phyloP scores from a whole-genome alignment of 1,140 invertebrate genomes.

The Pseudomyrmex dendroicus region DNA sequence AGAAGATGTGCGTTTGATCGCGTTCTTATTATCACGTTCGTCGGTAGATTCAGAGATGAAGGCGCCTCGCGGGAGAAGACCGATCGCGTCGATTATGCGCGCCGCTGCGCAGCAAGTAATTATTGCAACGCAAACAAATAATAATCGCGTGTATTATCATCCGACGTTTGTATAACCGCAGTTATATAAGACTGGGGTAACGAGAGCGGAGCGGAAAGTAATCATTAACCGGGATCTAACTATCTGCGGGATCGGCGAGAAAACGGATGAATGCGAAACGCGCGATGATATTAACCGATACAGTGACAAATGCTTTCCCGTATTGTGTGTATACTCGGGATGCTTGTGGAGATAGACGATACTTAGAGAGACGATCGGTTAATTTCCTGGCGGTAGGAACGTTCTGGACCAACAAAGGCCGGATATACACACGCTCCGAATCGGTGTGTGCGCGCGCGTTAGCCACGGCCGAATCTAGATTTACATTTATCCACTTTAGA shows the following conservation, averaged over 20 bases:
- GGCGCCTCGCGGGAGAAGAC: neutral
- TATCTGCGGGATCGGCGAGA: neutral
- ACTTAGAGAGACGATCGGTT: conserved; percentile 10
- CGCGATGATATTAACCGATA: neutral
- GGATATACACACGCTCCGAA: neutral
- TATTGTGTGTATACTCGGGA: neutral
- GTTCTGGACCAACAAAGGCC: conserved; percentile 21
- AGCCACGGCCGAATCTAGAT: conserved; percentile 53
- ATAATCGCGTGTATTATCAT: conserved; percentile 11
- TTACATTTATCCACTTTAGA: conserved; percentile 59
- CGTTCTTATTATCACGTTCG: neutral
- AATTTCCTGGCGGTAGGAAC: conserved; percentile 17
- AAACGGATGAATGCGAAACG: conserved; percentile 15
- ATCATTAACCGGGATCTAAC: conserved; percentile 19
- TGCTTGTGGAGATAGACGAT: neutral
- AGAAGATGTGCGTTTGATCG: too few species aligned
- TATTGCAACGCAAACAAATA: conserved; percentile 32
- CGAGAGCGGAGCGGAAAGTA: conserved; percentile 22
- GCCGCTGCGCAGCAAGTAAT: neutral
- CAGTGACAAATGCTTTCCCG: conserved; percentile 16
- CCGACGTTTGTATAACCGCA: neutral
- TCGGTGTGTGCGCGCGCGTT: neutral
- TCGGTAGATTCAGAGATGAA: neutral
- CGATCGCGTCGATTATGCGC: neutral
- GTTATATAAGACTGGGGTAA: conserved; percentile 1